A percentile compares a stretch with the other conserved stretches of the same genome.
Conservation (phyloP, 2,797 vertebrate genomes). For the Dendrocincla tyrannina region DNA sequence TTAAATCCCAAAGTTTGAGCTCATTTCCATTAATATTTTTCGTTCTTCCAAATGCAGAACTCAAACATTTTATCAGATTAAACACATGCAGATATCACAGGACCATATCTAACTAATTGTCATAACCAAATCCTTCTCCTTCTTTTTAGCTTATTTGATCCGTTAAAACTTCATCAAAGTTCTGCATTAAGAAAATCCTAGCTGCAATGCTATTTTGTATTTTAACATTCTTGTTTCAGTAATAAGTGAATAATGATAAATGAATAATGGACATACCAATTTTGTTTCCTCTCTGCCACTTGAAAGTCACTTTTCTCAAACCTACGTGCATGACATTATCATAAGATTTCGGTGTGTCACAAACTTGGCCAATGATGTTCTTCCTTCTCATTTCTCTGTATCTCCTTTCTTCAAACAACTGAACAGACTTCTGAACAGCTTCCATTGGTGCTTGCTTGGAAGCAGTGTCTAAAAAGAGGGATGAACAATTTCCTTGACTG, state of each 20-base stretch:
- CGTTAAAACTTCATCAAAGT: neutral
- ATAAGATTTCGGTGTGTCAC: constrained; percentile 94
- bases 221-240: neutral
- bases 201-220: neutral
- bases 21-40: neutral
- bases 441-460: constrained; percentile 91
- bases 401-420: constrained; percentile 89
- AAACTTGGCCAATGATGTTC: constrained; percentile 98
- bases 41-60: neutral
- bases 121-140: neutral
- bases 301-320: constrained; percentile 98
- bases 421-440: constrained; percentile 89
- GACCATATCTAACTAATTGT: neutral
- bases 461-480: constrained; percentile 79
- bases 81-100: neutral
- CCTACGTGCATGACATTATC: constrained; percentile 98
- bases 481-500: neutral
- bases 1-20: neutral
- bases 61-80: neutral
- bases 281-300: constrained; percentile 99
- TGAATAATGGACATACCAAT: constrained; percentile 82
- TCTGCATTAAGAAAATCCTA: neutral
- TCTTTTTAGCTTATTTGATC: neutral
- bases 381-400: constrained; percentile 91
- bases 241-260: neutral